These are phyloP conservation scores for Neolamprologus devosi DNA, from an alignment of 2,113 vertebrate species.

Conservation along the genomic window DNA sequence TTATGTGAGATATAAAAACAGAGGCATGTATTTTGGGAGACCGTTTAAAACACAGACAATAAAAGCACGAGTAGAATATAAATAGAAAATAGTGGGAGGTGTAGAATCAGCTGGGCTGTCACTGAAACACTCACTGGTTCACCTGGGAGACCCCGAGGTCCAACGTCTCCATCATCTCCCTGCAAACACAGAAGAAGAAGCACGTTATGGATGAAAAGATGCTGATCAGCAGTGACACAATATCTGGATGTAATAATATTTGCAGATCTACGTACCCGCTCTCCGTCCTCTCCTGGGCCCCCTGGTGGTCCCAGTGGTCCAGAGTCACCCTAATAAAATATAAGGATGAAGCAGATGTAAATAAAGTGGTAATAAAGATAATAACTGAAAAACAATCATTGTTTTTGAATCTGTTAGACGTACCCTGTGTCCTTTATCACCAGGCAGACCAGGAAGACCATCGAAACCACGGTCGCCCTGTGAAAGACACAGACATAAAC, in stretches of 20 bases:
- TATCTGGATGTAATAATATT: accelerated
- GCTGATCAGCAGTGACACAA: neutral
- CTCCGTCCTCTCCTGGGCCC: slow-evolving; percentile 87
- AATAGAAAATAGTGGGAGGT: neutral
- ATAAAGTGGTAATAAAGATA: accelerated
- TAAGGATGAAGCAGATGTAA: neutral
- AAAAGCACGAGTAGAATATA: accelerated
- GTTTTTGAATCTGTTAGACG: neutral
- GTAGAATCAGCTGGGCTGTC: neutral
- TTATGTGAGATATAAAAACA: neutral
- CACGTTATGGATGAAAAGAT: neutral
- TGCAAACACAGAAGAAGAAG: slow-evolving; percentile 46
- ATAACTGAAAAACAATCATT: neutral
- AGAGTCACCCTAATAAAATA: slow-evolving; percentile 76
- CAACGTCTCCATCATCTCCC: slow-evolving; percentile 96
- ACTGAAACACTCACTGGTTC: slow-evolving; percentile 84
- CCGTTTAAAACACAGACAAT: accelerated
- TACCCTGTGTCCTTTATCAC: slow-evolving; percentile 97
- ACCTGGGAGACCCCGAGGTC: slow-evolving; percentile 91
- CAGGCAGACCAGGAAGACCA: slow-evolving; percentile 94
- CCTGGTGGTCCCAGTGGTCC: slow-evolving; percentile 82
- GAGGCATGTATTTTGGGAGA: neutral
- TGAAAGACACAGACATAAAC: neutral
- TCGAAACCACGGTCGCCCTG: slow-evolving; percentile 98
- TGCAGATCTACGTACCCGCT: slow-evolving; percentile 69